These are phyloP conservation scores for Drosophila sp. DNA, from an alignment of 1,140 invertebrate species.

Conservation along the genomic window DNA sequence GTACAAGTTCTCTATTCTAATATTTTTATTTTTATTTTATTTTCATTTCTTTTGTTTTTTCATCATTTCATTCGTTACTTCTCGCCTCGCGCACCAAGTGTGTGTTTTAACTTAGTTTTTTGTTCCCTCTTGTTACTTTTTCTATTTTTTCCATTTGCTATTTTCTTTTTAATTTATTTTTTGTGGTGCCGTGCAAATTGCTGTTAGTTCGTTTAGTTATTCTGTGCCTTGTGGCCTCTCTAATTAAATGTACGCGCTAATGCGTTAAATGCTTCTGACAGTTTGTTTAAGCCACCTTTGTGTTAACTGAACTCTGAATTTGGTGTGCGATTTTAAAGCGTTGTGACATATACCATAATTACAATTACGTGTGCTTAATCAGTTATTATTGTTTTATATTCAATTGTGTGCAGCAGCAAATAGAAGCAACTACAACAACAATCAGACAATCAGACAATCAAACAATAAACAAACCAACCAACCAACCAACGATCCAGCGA, in stretches of 20 bases:
- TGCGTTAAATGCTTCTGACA: constrained; percentile 37
- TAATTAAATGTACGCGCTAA: constrained; percentile 59
- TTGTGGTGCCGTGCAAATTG: constrained; percentile 31
- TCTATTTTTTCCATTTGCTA: background rate
- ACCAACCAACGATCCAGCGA: too few species aligned
- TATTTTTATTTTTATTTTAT: background rate
- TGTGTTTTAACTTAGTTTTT: constrained; percentile 5
- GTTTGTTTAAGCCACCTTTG: constrained; percentile 31
- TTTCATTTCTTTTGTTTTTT: background rate
- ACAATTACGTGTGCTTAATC: constrained; percentile 27
- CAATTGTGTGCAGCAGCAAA: constrained; percentile 27
- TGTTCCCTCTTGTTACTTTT: background rate
- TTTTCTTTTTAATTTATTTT: constrained; percentile 19
- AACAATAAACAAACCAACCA: background rate
- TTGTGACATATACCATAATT: background rate
- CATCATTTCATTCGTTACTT: background rate
- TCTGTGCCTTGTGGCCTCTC: constrained; percentile 12
- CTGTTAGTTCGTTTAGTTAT: constrained; percentile 15
- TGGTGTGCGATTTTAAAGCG: background rate
- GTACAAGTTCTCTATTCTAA: constrained; percentile 8
- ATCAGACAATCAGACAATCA: background rate
- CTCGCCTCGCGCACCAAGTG: background rate
- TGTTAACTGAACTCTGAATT: background rate
- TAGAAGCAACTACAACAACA: constrained; percentile 11
- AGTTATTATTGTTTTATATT: constrained; percentile 48